phyloP scores from a whole-genome alignment of 1,140 invertebrate genomes.

The Drosophila parabipectinata region DNA sequence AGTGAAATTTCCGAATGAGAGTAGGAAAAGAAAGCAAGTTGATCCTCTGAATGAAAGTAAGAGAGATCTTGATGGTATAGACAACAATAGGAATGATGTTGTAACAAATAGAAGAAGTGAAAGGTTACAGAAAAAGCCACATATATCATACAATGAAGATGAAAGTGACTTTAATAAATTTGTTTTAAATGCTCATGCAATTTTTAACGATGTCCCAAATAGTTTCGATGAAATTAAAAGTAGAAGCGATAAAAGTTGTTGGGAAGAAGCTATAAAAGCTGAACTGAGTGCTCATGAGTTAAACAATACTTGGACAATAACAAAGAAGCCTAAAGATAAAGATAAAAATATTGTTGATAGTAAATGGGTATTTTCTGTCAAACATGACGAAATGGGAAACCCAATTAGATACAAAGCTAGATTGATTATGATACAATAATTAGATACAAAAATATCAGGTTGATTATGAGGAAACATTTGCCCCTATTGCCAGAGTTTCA shows the following conservation, averaged over 20 bases:
- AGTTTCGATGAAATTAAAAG: constrained; percentile 62
- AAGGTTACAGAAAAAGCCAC: constrained; percentile 18
- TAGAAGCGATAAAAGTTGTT: constrained; percentile 58
- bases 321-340: background rate
- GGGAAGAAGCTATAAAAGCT: constrained; percentile 70
- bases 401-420: constrained; percentile 73
- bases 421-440: no score
- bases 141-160: constrained; percentile 20
- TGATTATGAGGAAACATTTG: constrained; percentile 76
- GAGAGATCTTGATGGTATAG: background rate
- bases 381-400: constrained; percentile 32
- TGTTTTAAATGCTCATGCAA: constrained; percentile 18
- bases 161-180: constrained; percentile 8
- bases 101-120: constrained; percentile 12
- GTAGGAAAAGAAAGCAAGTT: background rate
- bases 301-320: constrained; percentile 12
- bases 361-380: constrained; percentile 7
- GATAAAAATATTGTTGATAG: constrained; percentile 17
- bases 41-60: constrained; percentile 6
- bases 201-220: constrained; percentile 29
- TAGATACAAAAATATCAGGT: constrained; percentile 77
- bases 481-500: constrained; percentile 20
- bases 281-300: constrained; percentile 11
- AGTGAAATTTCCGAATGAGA: background rate
- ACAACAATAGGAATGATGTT: background rate